Percentiles rank a stretch among this genome's conserved stretches.
Evolutionary conservation across 2,888 invertebrate species (phyloP).

Genomic region (Xestobium rufovillosum): DNA sequence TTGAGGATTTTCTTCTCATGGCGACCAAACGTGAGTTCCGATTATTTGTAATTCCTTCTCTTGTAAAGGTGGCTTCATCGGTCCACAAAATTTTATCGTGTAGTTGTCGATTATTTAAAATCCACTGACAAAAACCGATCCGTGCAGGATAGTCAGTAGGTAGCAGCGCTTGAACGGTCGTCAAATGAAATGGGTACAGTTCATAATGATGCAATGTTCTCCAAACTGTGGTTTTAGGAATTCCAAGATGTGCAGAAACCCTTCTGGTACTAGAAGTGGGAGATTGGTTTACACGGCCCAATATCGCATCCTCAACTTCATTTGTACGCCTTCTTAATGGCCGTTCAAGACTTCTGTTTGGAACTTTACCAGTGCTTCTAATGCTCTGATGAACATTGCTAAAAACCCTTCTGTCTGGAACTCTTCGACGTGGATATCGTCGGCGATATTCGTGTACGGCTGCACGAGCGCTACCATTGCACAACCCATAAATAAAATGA

Average conservation of each 20-base stretch:
- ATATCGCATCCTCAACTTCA: slow-evolving; percentile 2
- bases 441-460: slow-evolving; percentile 1
- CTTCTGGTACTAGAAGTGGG: slow-evolving; percentile 3
- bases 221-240: no score
- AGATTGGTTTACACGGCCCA: slow-evolving; percentile 1
- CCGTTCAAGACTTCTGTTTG: slow-evolving; percentile 3
- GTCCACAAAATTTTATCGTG: no score
- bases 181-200: slow-evolving; percentile 1
- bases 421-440: slow-evolving; percentile 1
- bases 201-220: background rate
- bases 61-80: background rate
- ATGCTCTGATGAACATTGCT: no score
- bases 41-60: slow-evolving; percentile 2
- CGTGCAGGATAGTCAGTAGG: slow-evolving; percentile 3
- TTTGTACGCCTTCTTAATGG: slow-evolving; percentile 3
- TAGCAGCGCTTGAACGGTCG: slow-evolving; percentile 1
- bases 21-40: slow-evolving; percentile 3
- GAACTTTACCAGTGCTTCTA: slow-evolving; percentile 2
- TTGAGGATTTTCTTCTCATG: background rate
- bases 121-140: no score
- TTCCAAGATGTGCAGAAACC: no score
- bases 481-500: slow-evolving; percentile 1
- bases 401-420: no score
- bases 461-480: slow-evolving; percentile 1
- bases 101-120: no score